Base-by-base conservation (phyloP, 2,888 invertebrate genomes). In the Ctena decussata region DNA sequence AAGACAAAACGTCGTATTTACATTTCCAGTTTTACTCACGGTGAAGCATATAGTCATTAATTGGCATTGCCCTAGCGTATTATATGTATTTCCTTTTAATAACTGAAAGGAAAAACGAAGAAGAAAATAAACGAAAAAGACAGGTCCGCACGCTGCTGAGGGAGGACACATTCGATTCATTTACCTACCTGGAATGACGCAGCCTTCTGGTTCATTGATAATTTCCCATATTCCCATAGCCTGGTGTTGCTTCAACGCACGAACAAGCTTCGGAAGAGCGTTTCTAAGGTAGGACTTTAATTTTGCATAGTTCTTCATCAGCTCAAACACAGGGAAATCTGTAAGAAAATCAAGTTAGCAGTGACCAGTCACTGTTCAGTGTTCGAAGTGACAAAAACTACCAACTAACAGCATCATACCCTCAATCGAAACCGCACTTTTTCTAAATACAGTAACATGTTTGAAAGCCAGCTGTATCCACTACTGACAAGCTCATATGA, bases 131-230 rank as follows among this genome's bases (percentile, higher is more conserved):
- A n/a, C n/a, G n/a, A n/a, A n/a, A n/a, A n/a, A n/a, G n/a, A n/a
- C n/a, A n/a, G n/a, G n/a, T n/a, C n/a, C n/a, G n/a, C n/a, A n/a
- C n/a, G n/a, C n/a, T n/a, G n/a, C n/a, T n/a, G n/a, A n/a, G n/a
- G n/a, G n/a, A n/a, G n/a, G n/a, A n/a, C n/a, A n/a, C n/a, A n/a
- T n/a, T n/a, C n/a, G n/a, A n/a, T n/a, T n/a, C n/a, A n/a, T n/a
- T n/a, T 21, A 60, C 44, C 32, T 41, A 83, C 85, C 89, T 69
- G 75, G 71, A n/a, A 41, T 49, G 27, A 90, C 80, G 35, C 80
- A 80, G 8, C 91, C 92, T 49, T 91, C 92, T 15, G 92, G 91
- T 79, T 92, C 92, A 60, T 92, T 92, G 27, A 91, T 87, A 39
- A 92, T 89, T 72, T 92, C 92, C 91, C 91, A 92, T 11, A 87